Evolutionary conservation across 2,797 vertebrate species (phyloP), one percentile per base, ranked within the genome.

Genomic region (Parauchenoglanis ngamensis): DNA sequence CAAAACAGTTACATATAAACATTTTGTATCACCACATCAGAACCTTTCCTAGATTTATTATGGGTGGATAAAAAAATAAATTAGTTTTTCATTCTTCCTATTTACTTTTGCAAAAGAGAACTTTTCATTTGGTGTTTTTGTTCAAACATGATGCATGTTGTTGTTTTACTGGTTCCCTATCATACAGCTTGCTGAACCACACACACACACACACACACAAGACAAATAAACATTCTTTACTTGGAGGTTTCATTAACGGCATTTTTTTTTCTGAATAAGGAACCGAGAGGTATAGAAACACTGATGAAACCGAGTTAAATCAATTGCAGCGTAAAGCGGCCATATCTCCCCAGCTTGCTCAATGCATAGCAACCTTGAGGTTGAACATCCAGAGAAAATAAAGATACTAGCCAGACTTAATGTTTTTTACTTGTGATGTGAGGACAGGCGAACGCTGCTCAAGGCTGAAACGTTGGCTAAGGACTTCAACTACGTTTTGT

Each of bases 1-100:
- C 40, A 46, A 25, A 61, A 65, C 44, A 49, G 44, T 31, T 67
- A 49, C 25, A 67, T 28, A 11, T 23, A 49, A 65, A 52, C n/a
- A 61, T 49, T 65, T 67, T 82, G 61, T 65, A 65, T 82, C 5
- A 49, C 80, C n/a, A 31, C 44, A 67, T 28, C 61, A 82, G 80
- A 82, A 28, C 21, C 19, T 80, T 40, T 80, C 0, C 11, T 49
- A 19, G 78, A 46, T 81, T 63, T 63, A 81, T 35, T 35, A 35
- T 35, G 35, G 35, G 35, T 35, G 35, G 35, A 35, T 49, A 49
- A 49, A 49, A 49, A 49, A 49, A 49, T 1, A 49, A 49, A 49
- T 49, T 8, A 49, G 8, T 49, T 8, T 46, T 54, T 77, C n/a
- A 54, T 23, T 28, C 75, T 7, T 54, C 49, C 75, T 54, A 17